Evolutionary conservation across 2,888 invertebrate genomes (phyloP).

Genomic region (Prosapia bicincta): DNA sequence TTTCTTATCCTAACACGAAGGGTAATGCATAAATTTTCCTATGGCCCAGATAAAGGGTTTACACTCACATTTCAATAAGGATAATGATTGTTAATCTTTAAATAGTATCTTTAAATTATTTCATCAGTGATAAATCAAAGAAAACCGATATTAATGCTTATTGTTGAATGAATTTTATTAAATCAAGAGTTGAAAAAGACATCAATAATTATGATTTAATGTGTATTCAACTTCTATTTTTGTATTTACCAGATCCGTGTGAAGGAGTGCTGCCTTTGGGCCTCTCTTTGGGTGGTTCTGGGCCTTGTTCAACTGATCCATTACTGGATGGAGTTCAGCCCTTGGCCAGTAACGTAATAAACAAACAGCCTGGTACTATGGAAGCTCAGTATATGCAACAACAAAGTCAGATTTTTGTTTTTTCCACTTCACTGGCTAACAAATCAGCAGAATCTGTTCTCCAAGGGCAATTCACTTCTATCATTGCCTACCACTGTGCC

Average conservation of each 20-base stretch:
- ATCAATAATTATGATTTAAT: no score
- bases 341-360: slow-evolving; percentile 71
- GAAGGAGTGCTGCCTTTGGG: slow-evolving; percentile 29
- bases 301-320: slow-evolving; percentile 32
- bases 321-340: slow-evolving; percentile 54
- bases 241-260: slow-evolving; percentile 31
- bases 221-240: no score
- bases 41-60: no score
- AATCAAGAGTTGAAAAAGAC: no score
- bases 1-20: no score
- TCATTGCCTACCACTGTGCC: slow-evolving; percentile 92
- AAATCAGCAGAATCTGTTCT: slow-evolving; percentile 91
- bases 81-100: no score
- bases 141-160: no score
- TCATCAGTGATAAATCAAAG: no score
- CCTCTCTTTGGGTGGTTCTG: slow-evolving; percentile 29
- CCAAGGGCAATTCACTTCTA: slow-evolving; percentile 84
- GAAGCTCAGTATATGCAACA: slow-evolving; percentile 90
- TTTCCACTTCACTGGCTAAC: slow-evolving; percentile 91
- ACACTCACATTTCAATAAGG: no score
- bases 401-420: slow-evolving; percentile 97
- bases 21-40: no score
- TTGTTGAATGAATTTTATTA: no score
- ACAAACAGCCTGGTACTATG: slow-evolving; percentile 69
- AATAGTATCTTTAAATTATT: no score